Conservation (phyloP, 2,113 vertebrate species). For the Procavia capensis region DNA sequence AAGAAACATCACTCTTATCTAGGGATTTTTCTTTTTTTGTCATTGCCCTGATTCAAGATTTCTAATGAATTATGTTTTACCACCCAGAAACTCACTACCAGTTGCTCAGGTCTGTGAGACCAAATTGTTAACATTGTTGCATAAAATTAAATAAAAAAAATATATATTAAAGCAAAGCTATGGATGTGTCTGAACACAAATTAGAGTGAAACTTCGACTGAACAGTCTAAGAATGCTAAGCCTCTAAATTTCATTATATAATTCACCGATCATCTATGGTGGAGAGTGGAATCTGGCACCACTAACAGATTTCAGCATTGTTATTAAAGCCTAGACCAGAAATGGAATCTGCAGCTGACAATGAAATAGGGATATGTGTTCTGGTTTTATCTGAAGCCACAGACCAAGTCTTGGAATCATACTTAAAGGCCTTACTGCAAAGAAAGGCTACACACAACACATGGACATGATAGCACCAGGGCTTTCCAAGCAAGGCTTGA, state of each 20-base stretch:
- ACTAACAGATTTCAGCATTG: not conserved
- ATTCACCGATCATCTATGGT: slow-evolving; percentile 11
- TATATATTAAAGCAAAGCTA: slow-evolving; percentile 74
- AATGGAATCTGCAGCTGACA: not conserved
- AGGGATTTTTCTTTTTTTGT: not conserved
- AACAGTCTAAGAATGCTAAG: slow-evolving; percentile 17
- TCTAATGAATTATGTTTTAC: slow-evolving; percentile 47
- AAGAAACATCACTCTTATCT: slow-evolving; percentile 11
- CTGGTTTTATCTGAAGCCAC: slow-evolving; percentile 55
- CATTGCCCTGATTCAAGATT: slow-evolving; percentile 39
- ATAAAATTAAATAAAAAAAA: slow-evolving; percentile 72
- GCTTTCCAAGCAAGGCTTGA: slow-evolving; percentile 59
- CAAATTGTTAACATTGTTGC: slow-evolving; percentile 62
- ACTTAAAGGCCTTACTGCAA: slow-evolving; percentile 40
- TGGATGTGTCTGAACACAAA: slow-evolving; percentile 61
- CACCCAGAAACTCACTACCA: slow-evolving; percentile 61
- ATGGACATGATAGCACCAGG: not conserved
- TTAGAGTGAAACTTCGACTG: slow-evolving; percentile 44
- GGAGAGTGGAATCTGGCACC: not conserved
- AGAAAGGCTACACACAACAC: slow-evolving; percentile 50
- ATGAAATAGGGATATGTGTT: not conserved
- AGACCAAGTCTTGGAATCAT: slow-evolving; percentile 49
- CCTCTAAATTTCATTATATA: slow-evolving; percentile 7
- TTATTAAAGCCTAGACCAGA: not conserved
- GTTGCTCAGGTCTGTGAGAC: slow-evolving; percentile 62